These are phyloP conservation scores for Periophthalmus magnuspinnatus DNA, from an alignment of 2,797 vertebrate genomes.

Conservation along the genomic window DNA sequence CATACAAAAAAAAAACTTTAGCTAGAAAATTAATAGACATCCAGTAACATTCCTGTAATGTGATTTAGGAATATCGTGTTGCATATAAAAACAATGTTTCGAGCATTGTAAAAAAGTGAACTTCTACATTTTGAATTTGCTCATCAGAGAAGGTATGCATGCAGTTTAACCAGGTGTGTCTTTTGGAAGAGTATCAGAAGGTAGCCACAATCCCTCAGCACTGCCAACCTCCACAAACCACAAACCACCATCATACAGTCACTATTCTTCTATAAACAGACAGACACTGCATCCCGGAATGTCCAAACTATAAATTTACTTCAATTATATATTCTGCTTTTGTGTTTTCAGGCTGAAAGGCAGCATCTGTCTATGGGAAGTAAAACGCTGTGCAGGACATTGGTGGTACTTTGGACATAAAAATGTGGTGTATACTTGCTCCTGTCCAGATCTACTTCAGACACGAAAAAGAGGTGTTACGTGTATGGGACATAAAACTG, in stretches of 20 bases:
- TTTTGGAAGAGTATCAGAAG: conserved; percentile 15
- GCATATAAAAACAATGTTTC: neutral
- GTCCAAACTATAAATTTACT: conserved; percentile 7
- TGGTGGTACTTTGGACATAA: neutral
- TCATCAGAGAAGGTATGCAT: conserved; percentile 28
- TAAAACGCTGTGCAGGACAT: neutral
- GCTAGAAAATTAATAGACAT: neutral
- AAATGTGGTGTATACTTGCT: neutral
- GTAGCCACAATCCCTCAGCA: conserved; percentile 7
- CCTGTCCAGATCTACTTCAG: conserved; percentile 20
- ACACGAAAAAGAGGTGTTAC: conserved; percentile 17
- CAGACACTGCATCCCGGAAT: conserved; percentile 16
- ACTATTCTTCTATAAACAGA: conserved; percentile 17
- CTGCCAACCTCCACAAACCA: conserved; percentile 12
- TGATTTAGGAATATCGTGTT: neutral
- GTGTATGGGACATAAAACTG: neutral
- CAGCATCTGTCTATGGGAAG: neutral
- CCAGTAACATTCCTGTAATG: neutral
- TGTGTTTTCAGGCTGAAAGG: neutral
- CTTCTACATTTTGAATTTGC: neutral
- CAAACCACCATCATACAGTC: conserved; percentile 21
- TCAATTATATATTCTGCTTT: conserved; percentile 9
- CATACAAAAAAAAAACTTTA: neutral
- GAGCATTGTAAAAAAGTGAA: neutral
- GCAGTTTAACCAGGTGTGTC: conserved; percentile 34